Conservation (phyloP, 2,888 invertebrate species). For the Syritta pipiens region DNA sequence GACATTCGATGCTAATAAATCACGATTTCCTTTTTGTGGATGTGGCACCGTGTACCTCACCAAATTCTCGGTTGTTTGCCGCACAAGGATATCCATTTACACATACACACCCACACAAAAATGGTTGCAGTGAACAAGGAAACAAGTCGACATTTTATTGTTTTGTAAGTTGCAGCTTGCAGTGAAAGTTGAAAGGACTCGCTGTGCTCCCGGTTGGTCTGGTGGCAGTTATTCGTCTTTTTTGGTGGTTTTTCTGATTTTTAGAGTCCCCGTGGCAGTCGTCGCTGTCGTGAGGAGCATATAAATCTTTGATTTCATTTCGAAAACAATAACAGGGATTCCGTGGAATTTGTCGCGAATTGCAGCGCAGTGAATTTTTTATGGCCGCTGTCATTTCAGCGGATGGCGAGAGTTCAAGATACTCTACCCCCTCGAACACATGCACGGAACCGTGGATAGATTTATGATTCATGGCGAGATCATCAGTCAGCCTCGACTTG, state of each 20-base stretch:
- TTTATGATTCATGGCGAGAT: too few species aligned
- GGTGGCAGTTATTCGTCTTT: neutral
- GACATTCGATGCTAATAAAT: conserved; percentile 59
- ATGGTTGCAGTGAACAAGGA: neutral
- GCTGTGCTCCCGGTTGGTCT: neutral
- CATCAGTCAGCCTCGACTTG: neutral
- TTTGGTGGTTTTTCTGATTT: neutral
- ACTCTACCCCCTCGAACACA: too few species aligned
- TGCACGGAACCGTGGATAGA: too few species aligned
- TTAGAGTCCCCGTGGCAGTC: neutral
- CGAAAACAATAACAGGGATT: conserved; percentile 40
- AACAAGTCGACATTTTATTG: conserved; percentile 40
- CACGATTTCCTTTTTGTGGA: conserved; percentile 28
- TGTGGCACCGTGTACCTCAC: conserved; percentile 15
- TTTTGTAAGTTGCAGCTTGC: conserved; percentile 32
- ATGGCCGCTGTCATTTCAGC: too few species aligned
- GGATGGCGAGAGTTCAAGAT: too few species aligned
- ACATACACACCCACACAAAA: neutral
- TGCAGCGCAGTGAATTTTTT: neutral
- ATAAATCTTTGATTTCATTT: conserved; percentile 45
- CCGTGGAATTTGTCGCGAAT: conserved; percentile 30
- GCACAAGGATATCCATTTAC: neutral
- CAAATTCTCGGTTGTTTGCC: conserved; percentile 10
- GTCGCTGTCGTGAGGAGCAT: neutral
- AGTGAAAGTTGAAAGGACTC: conserved; percentile 35